Percentiles rank a stretch among this genome's conserved stretches.
These are phyloP conservation scores for Lytechinus pictus DNA, from an alignment of 35 echinoderm and acorn worm genomes.

Conservation along the genomic window DNA sequence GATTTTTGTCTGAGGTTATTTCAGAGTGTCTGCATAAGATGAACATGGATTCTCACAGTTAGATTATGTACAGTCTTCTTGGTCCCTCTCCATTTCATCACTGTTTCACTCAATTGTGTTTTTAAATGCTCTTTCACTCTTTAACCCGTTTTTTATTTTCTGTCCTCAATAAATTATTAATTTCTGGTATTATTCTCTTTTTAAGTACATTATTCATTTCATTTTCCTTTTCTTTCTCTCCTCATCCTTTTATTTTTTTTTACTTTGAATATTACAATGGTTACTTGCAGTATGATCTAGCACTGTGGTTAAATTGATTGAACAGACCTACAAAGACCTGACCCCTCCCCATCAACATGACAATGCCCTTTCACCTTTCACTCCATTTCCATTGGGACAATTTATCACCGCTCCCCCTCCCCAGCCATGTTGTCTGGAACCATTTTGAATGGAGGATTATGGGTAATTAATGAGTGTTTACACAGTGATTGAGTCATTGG, in stretches of 20 bases:
- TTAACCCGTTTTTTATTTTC: not conserved
- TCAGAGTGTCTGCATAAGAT: not conserved
- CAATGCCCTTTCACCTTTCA: not conserved
- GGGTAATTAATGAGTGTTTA: slow-evolving; percentile 51
- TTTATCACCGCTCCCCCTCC: not conserved
- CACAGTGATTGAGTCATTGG: slow-evolving; percentile 24
- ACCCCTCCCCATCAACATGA: not conserved
- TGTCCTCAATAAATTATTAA: not conserved
- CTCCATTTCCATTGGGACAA: not conserved
- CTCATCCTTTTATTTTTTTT: too few relatives aligned
- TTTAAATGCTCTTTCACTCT: not conserved
- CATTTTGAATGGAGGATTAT: slow-evolving; percentile 34
- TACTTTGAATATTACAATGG: not conserved
- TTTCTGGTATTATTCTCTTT: not conserved
- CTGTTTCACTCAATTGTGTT: too few relatives aligned
- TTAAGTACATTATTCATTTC: not conserved
- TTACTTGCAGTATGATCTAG: not conserved
- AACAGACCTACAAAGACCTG: not conserved
- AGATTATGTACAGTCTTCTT: not conserved
- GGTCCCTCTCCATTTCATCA: not conserved
- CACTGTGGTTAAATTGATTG: not conserved
- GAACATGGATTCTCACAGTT: not conserved
- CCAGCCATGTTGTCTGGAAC: not conserved
- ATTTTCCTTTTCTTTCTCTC: not conserved
- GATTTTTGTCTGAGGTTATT: not conserved